phyloP scores from a whole-genome alignment of 2,113 vertebrate species.

The Bujurquina vittata region DNA sequence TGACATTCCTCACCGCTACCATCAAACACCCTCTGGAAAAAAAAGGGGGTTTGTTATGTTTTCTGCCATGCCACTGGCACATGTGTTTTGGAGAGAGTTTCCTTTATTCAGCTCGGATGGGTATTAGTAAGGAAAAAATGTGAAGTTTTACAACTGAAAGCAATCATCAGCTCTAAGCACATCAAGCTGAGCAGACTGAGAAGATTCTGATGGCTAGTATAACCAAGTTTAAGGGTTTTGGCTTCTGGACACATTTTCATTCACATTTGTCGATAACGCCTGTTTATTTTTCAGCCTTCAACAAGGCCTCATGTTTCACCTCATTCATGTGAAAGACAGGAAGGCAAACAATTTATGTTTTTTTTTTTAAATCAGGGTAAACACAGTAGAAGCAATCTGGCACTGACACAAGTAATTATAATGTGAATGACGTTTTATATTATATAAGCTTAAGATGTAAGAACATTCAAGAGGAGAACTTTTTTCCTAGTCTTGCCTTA shows the following conservation, averaged over 20 bases:
- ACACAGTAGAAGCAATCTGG: constrained; percentile 6
- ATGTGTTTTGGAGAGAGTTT: constrained; percentile 50
- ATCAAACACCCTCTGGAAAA: constrained; percentile 22
- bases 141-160: constrained; percentile 63
- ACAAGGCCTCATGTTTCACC: constrained; percentile 13
- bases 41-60: constrained; percentile 35
- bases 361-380: constrained; percentile 1
- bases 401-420: constrained; percentile 23
- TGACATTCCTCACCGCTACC: constrained; percentile 56
- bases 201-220: constrained; percentile 53
- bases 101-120: constrained; percentile 45
- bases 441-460: constrained; percentile 10
- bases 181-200: constrained; percentile 51
- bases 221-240: constrained; percentile 53
- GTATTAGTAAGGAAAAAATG: constrained; percentile 55
- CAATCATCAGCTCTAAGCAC: constrained; percentile 64
- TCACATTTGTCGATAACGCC: constrained; percentile 32
- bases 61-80: constrained; percentile 41
- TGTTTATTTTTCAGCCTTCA: constrained; percentile 38
- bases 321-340: neutral
- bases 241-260: constrained; percentile 49
- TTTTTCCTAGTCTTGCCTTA: constrained; percentile 25
- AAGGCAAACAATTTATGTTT: constrained; percentile 14
- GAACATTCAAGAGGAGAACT: neutral
- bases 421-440: neutral